A percentile compares a stretch with the other conserved stretches of the same genome.
phyloP scores from a whole-genome alignment of 1,140 invertebrate genomes.

The Ceratina calcarata region DNA sequence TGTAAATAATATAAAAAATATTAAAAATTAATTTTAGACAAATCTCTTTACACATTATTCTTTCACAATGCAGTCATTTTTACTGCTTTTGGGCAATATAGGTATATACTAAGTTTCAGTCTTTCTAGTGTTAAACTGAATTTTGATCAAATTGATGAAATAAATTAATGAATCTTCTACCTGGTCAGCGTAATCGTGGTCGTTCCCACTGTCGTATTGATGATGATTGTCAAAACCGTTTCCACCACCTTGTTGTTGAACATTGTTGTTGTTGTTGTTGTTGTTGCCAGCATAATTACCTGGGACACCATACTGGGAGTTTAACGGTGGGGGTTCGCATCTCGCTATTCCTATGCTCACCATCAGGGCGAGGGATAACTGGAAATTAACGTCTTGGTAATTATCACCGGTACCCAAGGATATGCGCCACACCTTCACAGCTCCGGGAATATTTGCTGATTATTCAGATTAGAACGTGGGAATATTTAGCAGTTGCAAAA shows the following conservation, averaged over 20 bases:
- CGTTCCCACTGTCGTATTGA: slow-evolving; percentile 63
- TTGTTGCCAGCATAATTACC: slow-evolving; percentile 71
- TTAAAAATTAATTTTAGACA: too few species aligned
- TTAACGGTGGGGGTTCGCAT: slow-evolving; percentile 72
- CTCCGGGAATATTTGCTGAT: too few species aligned
- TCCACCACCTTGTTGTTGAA: slow-evolving; percentile 1
- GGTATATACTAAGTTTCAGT: too few species aligned
- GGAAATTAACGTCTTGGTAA: slow-evolving; percentile 33
- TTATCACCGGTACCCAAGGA: too few species aligned
- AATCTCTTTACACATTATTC: too few species aligned
- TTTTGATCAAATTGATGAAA: too few species aligned
- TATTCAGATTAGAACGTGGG: too few species aligned
- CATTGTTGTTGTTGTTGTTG: slow-evolving; percentile 52
- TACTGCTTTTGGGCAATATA: too few species aligned
- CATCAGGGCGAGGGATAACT: slow-evolving; percentile 69
- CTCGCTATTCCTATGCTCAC: slow-evolving; percentile 66
- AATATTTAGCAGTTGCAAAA: too few species aligned
- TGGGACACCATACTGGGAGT: slow-evolving; percentile 77
- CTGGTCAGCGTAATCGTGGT: slow-evolving; percentile 77
- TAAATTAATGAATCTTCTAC: slow-evolving; percentile 53
- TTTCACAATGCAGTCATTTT: too few species aligned
- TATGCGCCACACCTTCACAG: background rate
- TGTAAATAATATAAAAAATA: too few species aligned
- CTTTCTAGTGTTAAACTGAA: too few species aligned
- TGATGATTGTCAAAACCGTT: slow-evolving; percentile 53